phyloP scores from a whole-genome alignment of 2,797 vertebrate species.

The Limnodromus scolopaceus region DNA sequence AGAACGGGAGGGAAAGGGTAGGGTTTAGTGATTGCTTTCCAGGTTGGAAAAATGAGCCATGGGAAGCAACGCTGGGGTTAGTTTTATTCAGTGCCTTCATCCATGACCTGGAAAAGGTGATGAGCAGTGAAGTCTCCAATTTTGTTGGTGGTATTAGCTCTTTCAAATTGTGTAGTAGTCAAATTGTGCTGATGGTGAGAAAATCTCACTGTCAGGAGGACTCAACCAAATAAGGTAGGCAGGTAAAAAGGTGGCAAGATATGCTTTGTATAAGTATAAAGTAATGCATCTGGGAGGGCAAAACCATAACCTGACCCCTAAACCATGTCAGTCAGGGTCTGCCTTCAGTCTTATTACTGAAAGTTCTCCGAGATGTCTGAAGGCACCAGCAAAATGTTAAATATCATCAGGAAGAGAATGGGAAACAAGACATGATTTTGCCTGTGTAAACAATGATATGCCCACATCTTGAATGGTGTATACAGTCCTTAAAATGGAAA shows the following conservation, averaged over 20 bases:
- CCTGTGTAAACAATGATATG: neutral
- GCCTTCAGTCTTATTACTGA: neutral
- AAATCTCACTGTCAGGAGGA: neutral
- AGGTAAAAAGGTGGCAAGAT: neutral
- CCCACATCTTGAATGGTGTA: fast-evolving
- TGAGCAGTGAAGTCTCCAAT: neutral
- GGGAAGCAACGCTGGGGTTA: neutral
- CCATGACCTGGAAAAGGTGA: constrained; percentile 20
- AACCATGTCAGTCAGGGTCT: neutral
- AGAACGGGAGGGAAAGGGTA: neutral
- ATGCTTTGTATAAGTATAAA: neutral
- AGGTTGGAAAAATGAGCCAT: neutral
- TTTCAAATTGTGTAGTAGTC: neutral
- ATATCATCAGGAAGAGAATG: neutral
- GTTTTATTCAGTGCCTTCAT: neutral
- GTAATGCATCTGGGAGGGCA: fast-evolving
- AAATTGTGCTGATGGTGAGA: constrained; percentile 31
- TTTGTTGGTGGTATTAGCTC: neutral
- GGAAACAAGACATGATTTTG: neutral
- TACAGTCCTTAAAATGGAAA: neutral
- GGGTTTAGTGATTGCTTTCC: neutral
- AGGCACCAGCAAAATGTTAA: neutral
- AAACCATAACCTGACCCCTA: fast-evolving
- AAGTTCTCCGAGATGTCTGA: neutral
- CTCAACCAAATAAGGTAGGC: neutral